phyloP scores from a whole-genome alignment of 2,888 invertebrate species.

The Gasteruption jaculator region DNA sequence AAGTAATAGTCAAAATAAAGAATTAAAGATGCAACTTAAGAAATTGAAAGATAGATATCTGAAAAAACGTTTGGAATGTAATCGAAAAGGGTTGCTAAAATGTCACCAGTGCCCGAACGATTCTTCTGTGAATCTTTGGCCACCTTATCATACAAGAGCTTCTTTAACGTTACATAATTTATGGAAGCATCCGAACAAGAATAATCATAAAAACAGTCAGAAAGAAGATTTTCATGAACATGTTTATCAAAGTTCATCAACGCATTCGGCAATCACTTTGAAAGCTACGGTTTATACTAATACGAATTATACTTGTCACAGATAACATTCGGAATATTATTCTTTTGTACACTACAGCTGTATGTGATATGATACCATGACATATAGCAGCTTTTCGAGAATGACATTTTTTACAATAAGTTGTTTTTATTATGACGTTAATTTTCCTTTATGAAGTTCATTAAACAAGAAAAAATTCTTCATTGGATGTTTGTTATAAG shows the following conservation, averaged over 20 bases:
- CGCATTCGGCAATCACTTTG: constrained; percentile 30
- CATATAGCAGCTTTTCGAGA: too few relatives aligned
- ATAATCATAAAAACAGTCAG: not conserved
- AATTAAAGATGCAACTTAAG: not conserved
- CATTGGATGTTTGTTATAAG: too few relatives aligned
- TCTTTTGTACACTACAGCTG: too few relatives aligned
- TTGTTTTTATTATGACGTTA: too few relatives aligned
- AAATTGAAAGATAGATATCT: not conserved
- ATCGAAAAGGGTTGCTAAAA: constrained; percentile 30
- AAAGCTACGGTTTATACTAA: constrained; percentile 36
- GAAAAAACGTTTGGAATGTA: constrained; percentile 1
- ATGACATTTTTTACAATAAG: too few relatives aligned
- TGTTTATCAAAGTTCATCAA: too few relatives aligned
- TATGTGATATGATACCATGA: too few relatives aligned
- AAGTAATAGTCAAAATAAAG: not conserved
- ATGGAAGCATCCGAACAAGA: constrained; percentile 51
- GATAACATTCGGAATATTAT: constrained; percentile 29
- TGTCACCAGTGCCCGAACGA: constrained; percentile 42
- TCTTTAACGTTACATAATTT: constrained; percentile 53
- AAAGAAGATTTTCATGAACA: constrained; percentile 3
- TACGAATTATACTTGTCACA: constrained; percentile 27
- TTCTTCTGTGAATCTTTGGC: constrained; percentile 44
- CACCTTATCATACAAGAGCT: constrained; percentile 52
- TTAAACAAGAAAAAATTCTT: too few relatives aligned
- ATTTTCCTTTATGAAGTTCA: too few relatives aligned